A percentile compares a stretch with the other conserved stretches of the same genome.
These are phyloP conservation scores for Hippopotamus amphibius DNA, from an alignment of 2,113 vertebrate genomes.

Conservation along the genomic window DNA sequence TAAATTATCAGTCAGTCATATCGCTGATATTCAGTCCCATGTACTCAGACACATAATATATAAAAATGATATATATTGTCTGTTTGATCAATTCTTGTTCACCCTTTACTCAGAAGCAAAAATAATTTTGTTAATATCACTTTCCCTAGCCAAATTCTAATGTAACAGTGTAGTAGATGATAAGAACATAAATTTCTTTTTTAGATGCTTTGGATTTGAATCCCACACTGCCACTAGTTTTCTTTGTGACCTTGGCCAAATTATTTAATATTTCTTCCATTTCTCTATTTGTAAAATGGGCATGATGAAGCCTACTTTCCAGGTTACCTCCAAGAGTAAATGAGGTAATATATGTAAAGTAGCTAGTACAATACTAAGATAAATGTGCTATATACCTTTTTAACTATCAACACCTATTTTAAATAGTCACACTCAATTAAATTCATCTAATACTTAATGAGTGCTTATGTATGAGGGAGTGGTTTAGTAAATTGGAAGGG, in stretches of 20 bases:
- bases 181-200: not conserved
- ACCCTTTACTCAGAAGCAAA: conserved; percentile 30
- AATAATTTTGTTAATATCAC: conserved; percentile 2
- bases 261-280: conserved; percentile 45
- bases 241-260: not conserved
- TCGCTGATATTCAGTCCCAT: not conserved
- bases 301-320: not conserved
- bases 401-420: not conserved
- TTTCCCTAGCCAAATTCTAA: not conserved
- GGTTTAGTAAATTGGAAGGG: not conserved
- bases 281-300: conserved; percentile 43
- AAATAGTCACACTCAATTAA: not conserved
- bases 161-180: not conserved
- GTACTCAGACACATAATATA: not conserved
- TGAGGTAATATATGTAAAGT: conserved; percentile 17
- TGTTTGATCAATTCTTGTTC: not conserved
- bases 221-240: not conserved
- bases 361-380: not conserved
- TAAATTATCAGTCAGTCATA: not conserved
- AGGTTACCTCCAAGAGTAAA: not conserved
- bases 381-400: not conserved
- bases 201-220: not conserved
- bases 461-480: not conserved
- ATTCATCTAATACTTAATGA: not conserved
- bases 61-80: conserved; percentile 6